Percentiles rank a stretch among this genome's conserved stretches.
Conservation (phyloP, 2,113 vertebrate genomes). For the Cottus gobio region DNA sequence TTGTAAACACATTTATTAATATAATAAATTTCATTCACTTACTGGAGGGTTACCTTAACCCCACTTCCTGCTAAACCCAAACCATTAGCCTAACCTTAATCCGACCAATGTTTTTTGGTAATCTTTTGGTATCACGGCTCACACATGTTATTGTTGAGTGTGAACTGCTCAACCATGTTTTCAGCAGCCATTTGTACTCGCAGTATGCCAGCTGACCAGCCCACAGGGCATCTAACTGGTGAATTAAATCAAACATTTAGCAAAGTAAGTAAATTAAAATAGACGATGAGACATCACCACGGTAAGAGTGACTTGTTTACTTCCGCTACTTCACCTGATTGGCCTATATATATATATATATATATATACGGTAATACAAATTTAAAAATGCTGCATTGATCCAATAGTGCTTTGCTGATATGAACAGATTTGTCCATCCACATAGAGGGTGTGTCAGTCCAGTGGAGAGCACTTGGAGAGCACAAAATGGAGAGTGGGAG, state of each 20-base stretch:
- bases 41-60: background rate
- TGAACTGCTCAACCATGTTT: no score
- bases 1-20: background rate
- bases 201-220: no score
- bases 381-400: background rate
- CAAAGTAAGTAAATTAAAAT: no score
- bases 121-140: no score
- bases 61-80: background rate
- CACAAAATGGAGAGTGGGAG: constrained; percentile 28
- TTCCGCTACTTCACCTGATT: background rate
- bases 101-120: no score
- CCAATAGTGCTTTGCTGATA: background rate
- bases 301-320: no score
- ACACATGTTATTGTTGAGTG: no score
- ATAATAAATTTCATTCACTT: background rate
- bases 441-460: background rate
- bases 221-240: no score
- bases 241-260: no score
- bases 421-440: background rate
- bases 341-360: background rate
- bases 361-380: background rate
- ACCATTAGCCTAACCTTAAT: background rate
- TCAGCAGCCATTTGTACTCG: no score
- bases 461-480: background rate
- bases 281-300: no score